Evolutionary conservation across 2,797 vertebrate species (phyloP).

Genomic region (Sebastes minor): DNA sequence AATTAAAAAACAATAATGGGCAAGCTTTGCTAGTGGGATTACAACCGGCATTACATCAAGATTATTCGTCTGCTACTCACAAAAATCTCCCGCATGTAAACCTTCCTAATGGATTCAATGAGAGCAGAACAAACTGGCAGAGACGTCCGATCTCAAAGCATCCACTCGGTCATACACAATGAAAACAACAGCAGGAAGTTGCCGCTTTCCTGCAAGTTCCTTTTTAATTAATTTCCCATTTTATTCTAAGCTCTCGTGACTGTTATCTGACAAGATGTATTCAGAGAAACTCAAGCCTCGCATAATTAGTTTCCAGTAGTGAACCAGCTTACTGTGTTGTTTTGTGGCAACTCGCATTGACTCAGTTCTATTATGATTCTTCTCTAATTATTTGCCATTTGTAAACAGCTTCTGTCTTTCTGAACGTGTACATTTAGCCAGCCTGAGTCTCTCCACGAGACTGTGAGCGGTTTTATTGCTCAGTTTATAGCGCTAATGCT

Average conservation of each 20-base stretch:
- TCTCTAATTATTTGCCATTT: background rate
- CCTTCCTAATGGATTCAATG: conserved; percentile 45
- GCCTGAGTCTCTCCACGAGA: conserved; percentile 9
- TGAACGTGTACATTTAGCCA: conserved; percentile 5
- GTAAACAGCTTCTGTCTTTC: conserved; percentile 4
- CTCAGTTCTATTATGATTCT: conserved; percentile 20
- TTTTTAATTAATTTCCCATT: conserved; percentile 40
- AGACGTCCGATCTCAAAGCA: conserved; percentile 9
- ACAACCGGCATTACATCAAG: conserved; percentile 49
- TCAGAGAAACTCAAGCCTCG: conserved; percentile 1
- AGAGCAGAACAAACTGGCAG: conserved; percentile 44
- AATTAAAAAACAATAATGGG: conserved; percentile 50
- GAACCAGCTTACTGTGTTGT: background rate
- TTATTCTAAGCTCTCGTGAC: conserved; percentile 31
- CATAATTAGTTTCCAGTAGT: conserved; percentile 26
- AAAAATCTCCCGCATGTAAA: background rate
- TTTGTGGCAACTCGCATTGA: conserved; percentile 3
- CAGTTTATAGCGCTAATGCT: conserved; percentile 5
- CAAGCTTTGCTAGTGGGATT: conserved; percentile 32
- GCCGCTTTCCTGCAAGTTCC: background rate
- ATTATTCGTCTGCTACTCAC: conserved; percentile 49
- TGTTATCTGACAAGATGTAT: conserved; percentile 15
- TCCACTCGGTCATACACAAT: background rate
- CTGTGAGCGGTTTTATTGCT: conserved; percentile 33
- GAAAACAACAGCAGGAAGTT: conserved; percentile 15